Evolutionary conservation across 2,888 invertebrate species (phyloP), one percentile per base, ranked within the genome.

Genomic region (Hoplodrina ambigua): DNA sequence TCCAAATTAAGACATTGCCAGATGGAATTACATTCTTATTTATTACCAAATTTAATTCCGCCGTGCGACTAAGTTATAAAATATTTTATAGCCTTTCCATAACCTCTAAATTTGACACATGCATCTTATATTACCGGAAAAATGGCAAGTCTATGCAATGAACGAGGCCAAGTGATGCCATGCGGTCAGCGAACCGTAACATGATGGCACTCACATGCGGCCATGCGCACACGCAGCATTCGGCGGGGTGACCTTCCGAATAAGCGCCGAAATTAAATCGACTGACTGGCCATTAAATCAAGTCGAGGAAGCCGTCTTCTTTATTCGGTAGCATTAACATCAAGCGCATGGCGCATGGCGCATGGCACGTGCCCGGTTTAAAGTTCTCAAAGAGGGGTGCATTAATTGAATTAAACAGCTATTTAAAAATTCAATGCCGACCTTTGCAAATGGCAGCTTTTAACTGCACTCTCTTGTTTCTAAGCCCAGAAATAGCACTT

Each of bases 111-210:
- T 89, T 86, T 86, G 87, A 87, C 84, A 85, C 68, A 5, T 46
- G 46, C 46, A 66, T 76, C 68, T 73, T 72, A 60, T 69, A 78
- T 70, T 61, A 69, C 66, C 61, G 64, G 56, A 75, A 71, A 76
- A 82, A 78, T 72, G 64, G 74, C 85, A 85, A 77, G 75, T 80
- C 77, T 75, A 71, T 75, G 82, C 85, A 81, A 69, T 79, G 82
- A 87, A 87, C 80, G 87, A 89, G 88, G 87, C 76, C 70, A 79
- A 74, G 82, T 74, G 81, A 82, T 85, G 82, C 75, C 82, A 82
- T 75, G 85, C 87, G 93, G 91, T 93, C 94, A 91, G 85, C 88
- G 92, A 93, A 91, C 94, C 88, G 88, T 85, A 87, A 85, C 87
- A 88, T 85, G 88, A 88, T 87, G 82, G 87, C 87, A 87, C 89